Evolutionary conservation across 2,113 vertebrate species (phyloP), one percentile per base, ranked within the genome.

Genomic region (Grus americana): DNA sequence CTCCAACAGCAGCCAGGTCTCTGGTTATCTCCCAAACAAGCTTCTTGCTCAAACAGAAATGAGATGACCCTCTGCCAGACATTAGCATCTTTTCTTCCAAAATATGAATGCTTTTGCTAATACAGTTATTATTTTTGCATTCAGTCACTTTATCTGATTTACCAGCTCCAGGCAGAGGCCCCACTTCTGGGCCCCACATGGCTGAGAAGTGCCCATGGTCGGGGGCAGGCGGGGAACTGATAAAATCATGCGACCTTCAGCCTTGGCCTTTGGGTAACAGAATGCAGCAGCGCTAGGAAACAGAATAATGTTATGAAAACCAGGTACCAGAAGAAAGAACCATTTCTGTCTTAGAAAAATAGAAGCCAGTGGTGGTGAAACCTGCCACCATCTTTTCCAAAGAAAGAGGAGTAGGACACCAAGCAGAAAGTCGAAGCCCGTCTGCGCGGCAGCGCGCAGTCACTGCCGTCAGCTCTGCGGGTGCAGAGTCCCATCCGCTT

Each of bases 241-340:
- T 38, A 30, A 55, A 62, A 93, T 46, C 46, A 50, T 5, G 3
- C 10, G 21, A 36, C 61, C 68, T 79, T 63, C 36, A 34, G 3
- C 2, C 42, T 12, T 36, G 55, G 61, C 70, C 75, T 86, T 92
- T 40, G 66, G 91, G 65, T 79, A 91, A 75, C 20, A 50, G 75
- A 67, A 80, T 9, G 75, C 20, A 86, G 86, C 92, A 82, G 92
- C 71, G 47, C 47, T 73, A 40, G 13, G 59, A 65, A 88, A 81
- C 27, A 90, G 80, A 93, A 67, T 78, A 92, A 88, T 46, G 19
- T 30, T 36, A 50, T 24, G 88, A 91, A 95, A 92, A 72, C 88
- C 92, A 96, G 97, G 49, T 92, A 96, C 96, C 92, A 87, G 74
- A 94, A 96, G 90, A 86, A 90, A 65, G 96, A 84, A 66, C 87